These are phyloP conservation scores for Athene cunicularia DNA, from an alignment of 2,113 vertebrate genomes.

Conservation along the genomic window DNA sequence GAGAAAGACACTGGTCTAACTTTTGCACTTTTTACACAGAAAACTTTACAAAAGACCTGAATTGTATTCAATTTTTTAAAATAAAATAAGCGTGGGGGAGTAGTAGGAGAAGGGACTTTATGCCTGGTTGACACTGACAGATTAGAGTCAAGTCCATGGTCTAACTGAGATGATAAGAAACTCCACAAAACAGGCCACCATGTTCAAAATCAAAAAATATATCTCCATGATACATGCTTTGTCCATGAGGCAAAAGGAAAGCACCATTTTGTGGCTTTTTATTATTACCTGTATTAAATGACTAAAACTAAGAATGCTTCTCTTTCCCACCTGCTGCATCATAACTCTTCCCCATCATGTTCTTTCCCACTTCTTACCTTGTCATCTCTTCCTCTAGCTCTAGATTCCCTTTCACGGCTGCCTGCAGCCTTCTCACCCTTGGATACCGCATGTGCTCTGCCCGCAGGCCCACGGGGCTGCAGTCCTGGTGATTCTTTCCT, in stretches of 20 bases:
- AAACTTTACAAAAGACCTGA: neutral
- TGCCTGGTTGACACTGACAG: neutral
- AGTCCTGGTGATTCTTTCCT: constrained; percentile 86
- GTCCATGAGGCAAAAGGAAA: neutral
- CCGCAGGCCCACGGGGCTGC: constrained; percentile 81
- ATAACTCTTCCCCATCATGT: accelerated
- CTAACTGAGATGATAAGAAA: neutral
- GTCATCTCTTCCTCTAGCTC: constrained; percentile 85
- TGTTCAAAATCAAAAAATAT: neutral
- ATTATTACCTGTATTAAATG: neutral
- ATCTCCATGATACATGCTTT: neutral
- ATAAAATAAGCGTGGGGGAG: neutral
- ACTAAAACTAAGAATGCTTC: neutral
- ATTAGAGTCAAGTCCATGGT: neutral
- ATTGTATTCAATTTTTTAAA: neutral
- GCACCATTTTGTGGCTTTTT: neutral
- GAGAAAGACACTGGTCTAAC: neutral
- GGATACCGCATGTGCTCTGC: constrained; percentile 77
- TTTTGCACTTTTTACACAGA: neutral
- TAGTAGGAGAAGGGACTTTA: neutral
- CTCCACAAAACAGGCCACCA: neutral
- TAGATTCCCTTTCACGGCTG: constrained; percentile 78
- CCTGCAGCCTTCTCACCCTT: constrained; percentile 79
- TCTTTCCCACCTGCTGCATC: neutral
- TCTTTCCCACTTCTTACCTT: constrained; percentile 77